phyloP scores from a whole-genome alignment of 2,888 invertebrate genomes.

The Griposia aprilina region DNA sequence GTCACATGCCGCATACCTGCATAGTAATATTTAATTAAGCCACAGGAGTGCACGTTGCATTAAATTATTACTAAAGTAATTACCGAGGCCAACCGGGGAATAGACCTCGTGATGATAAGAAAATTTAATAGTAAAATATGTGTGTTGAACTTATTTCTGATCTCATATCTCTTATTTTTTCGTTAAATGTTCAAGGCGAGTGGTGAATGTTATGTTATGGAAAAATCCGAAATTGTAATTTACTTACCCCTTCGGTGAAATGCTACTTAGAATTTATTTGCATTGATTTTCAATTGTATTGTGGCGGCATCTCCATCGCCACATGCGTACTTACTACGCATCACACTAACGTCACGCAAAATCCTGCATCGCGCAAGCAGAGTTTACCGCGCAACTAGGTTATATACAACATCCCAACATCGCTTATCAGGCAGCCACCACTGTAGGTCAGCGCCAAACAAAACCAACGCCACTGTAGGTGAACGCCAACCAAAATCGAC shows the following conservation, averaged over 20 bases:
- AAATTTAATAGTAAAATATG: conserved; percentile 2
- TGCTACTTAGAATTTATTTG: background rate
- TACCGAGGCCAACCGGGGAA: conserved; percentile 30
- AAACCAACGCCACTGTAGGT: no score
- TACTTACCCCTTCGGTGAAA: background rate
- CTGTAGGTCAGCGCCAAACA: no score
- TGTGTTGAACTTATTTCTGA: conserved; percentile 7
- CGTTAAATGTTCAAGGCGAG: background rate
- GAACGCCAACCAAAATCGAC: no score
- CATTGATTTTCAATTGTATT: background rate
- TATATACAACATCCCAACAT: no score
- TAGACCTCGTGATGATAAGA: conserved; percentile 20
- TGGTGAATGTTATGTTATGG: no score
- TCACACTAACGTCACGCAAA: no score
- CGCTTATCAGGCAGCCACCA: no score
- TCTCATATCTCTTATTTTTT: no score
- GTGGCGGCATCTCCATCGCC: no score
- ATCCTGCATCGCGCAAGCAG: no score
- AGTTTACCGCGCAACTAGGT: no score
- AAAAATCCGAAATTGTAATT: background rate
- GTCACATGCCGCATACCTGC: background rate
- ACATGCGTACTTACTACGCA: no score
- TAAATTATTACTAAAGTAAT: conserved; percentile 56
- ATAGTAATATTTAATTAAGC: conserved; percentile 29
- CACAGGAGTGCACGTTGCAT: conserved; percentile 36